Evolutionary conservation across 2,888 invertebrate species (phyloP), one percentile per base, ranked within the genome.

Genomic region (Bibio marci): DNA sequence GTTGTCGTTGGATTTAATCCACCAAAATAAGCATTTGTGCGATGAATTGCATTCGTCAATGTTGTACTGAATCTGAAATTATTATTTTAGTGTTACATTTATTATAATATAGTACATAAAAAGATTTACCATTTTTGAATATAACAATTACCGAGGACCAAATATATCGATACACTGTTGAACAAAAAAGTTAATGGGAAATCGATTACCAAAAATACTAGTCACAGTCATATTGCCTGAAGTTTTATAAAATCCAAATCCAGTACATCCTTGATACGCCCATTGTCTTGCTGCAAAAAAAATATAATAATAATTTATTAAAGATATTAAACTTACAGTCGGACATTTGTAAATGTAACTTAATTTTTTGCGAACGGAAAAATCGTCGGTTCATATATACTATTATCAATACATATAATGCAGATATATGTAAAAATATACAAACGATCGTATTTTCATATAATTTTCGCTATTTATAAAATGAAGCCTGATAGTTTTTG

Each of bases 191-290:
- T 79, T 71, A 0, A 80, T 58, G 0, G 79, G 72, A 47, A 91
- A 87, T 25, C 69, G 62, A 51, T 79, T 66, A 1, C 88, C 83
- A 55, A 92, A 92, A 57, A 74, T 58, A 18, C 49, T 50, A 0
- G 45, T 46, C n/a, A n/a, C n/a, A n/a, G n/a, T 46, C n/a, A 49
- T 50, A n/a, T 57, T 53, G n/a, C 54, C 53, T 0, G 91, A 87
- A 0, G 88, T 83, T 65, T 95, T 94, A 60, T 80, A 95, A 60
- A 85, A 95, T 19, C 92, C 94, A 56, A 94, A 95, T 58, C 95
- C 95, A 1, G 83, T 87, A 56, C 94, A 95, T 0, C 92, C 92
- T 62, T 94, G 94, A 57, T 90, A 94, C 42, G 72, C 78, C 94
- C 94, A 94, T 52, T 86, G 85, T 0, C 92, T 78, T 46, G 67